Conservation (phyloP, 2,113 vertebrate genomes). For the Mormyrus iriodes region DNA sequence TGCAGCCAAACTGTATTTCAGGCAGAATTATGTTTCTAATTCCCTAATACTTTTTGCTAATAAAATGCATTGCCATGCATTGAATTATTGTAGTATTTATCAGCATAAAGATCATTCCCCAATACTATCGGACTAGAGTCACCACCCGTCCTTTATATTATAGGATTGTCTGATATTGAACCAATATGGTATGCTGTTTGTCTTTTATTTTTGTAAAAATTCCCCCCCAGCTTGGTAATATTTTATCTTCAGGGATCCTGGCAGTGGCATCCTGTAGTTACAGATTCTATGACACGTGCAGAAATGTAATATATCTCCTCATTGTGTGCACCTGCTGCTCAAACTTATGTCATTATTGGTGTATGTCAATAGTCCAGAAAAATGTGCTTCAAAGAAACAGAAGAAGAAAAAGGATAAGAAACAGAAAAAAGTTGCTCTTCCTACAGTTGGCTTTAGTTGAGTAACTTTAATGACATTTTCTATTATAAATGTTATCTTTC, state of each 20-base stretch:
- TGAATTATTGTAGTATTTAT: not conserved
- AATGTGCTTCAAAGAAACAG: not conserved
- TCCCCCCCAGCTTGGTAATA: not conserved
- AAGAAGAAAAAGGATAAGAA: no score
- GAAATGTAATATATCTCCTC: not conserved
- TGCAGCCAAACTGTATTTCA: not conserved
- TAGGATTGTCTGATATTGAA: not conserved
- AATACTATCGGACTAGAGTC: not conserved
- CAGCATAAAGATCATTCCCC: not conserved
- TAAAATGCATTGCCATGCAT: not conserved
- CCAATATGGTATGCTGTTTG: not conserved
- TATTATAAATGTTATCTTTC: not conserved
- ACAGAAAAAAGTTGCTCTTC: not conserved
- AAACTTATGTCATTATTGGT: not conserved
- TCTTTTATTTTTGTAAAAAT: not conserved
- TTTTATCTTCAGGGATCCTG: not conserved
- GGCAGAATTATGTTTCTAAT: not conserved
- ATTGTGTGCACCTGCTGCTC: not conserved
- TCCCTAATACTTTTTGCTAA: not conserved
- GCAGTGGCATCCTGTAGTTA: not conserved
- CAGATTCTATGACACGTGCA: not conserved
- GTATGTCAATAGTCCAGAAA: not conserved
- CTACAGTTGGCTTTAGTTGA: not conserved
- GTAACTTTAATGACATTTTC: not conserved
- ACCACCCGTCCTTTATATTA: not conserved